Percentiles rank a stretch among this genome's conserved stretches.
Conservation (phyloP, 1,140 invertebrate genomes). For the Monochamus saltuarius region DNA sequence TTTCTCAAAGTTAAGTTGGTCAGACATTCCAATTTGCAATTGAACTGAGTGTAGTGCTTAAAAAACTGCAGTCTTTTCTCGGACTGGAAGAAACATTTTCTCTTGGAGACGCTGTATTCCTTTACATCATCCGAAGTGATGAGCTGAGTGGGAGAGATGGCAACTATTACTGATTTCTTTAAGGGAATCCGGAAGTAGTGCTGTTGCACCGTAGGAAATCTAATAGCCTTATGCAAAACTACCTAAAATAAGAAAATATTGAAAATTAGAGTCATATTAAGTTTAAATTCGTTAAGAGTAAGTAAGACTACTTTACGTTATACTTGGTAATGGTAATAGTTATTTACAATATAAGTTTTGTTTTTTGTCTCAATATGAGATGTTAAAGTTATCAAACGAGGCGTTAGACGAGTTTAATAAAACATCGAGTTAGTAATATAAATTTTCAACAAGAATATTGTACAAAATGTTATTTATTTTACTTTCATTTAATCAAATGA, state of each 20-base stretch:
- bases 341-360: too few relatives aligned
- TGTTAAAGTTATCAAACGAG: too few relatives aligned
- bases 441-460: too few relatives aligned
- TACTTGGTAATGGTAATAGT: too few relatives aligned
- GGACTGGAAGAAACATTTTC: constrained; percentile 64
- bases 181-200: constrained; percentile 58
- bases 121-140: constrained; percentile 54
- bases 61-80: constrained; percentile 59
- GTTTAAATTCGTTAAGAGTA: too few relatives aligned
- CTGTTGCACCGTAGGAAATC: constrained; percentile 26
- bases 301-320: too few relatives aligned
- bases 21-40: constrained; percentile 72
- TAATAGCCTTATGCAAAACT: constrained; percentile 27
- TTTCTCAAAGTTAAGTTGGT: constrained; percentile 66
- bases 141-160: constrained; percentile 58
- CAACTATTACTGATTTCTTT: constrained; percentile 56
- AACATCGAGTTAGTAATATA: too few relatives aligned
- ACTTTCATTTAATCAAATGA: too few relatives aligned
- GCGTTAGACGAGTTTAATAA: too few relatives aligned
- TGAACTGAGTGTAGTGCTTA: constrained; percentile 54
- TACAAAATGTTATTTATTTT: too few relatives aligned
- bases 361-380: too few relatives aligned
- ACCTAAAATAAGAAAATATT: constrained; percentile 24
- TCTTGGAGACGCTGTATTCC: constrained; percentile 52
- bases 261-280: constrained; percentile 46